Evolutionary conservation across 2,797 vertebrate species (phyloP), one percentile per base, ranked within the genome.

Genomic region (Pteronotus mesoamericanus): DNA sequence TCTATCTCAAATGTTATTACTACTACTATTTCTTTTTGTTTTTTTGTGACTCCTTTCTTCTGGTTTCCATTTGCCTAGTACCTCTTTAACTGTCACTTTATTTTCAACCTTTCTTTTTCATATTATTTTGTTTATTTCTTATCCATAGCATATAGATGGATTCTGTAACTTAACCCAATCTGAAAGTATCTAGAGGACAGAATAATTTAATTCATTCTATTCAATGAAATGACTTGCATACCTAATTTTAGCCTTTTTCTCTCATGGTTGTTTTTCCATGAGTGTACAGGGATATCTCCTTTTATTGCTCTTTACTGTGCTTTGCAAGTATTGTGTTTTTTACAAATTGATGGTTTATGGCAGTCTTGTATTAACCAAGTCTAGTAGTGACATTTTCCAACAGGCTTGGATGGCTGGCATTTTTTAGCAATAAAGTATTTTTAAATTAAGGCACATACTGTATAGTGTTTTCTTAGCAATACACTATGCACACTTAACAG

Each of bases 101-200:
- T 59, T 78, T 94, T 51, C 34, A 89, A 85, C 92, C 48, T 86
- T 69, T 92, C 48, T 86, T 69, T 59, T 71, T 90, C 71, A 61
- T 77, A 77, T 55, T 86, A 77, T 59, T 69, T 85, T 78, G n/a
- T 71, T 71, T 57, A 42, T 26, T 89, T 84, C 68, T 88, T 42
- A 78, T 51, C 85, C 29, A 48, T 3, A 59, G 42, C n/a, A 59
- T 42, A 85, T 32, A 86, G 37, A 42, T 92, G 22, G 48, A 53
- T 61, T 74, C 72, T 48, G 26, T 72, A 34, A 83, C 34, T 61
- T 83, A 83, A 83, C 34, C 42, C 78, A 72, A 24, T 51, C 53
- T 37, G 42, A 83, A 42, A 91, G n/a, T 24, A 21, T 83, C 26
- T 26, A 51, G n/a, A 51, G n/a, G 42, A 91, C 8, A 22, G 61